Evolutionary conservation across 2,797 vertebrate species (phyloP), one percentile per base, ranked within the genome.

Genomic region (Allobates femoralis): DNA sequence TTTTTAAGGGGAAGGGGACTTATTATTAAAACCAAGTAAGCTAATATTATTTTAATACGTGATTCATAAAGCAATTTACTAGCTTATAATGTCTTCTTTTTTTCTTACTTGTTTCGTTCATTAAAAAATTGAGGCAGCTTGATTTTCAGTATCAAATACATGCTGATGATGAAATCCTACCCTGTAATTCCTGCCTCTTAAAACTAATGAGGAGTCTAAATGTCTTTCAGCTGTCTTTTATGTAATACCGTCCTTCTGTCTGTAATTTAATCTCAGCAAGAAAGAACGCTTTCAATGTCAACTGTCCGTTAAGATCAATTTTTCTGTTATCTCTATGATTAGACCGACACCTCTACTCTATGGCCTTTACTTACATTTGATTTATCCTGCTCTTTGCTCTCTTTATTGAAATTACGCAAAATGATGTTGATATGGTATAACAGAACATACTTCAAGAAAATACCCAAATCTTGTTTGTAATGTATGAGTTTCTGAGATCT

Each of bases 81-180:
- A 62, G 1, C 26, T 14, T 62, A 3, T 26, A 26, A 62, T 62
- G 26, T 26, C 3, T 62, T 62, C 0, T 2, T 60, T 15, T 62
- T 28, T 18, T 18, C 16, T 53, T 53, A 18, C 51, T 53, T 26
- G 28, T 62, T 62, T 62, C 26, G 28, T 62, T 62, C n/a, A 62
- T 62, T 62, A 62, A n/a, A 15, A 62, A 62, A 26, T 12, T 62
- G n/a, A 62, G 26, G 60, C 26, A n/a, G 60, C 11, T 62, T 26
- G 60, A 62, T 28, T 26, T 62, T 62, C 60, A 26, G 60, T 62
- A 26, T 62, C 11, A 11, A 26, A n/a, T 62, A 10, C 23, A 26
- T 62, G 60, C 60, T 62, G 60, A 62, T 62, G 60, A 62, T 62
- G 60, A 62, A 66, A 66, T 66, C 62, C 62, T 30, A 66, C 62